Conservation (phyloP, 2,113 vertebrate species). For the Rhynchopsitta pachyrhyncha region DNA sequence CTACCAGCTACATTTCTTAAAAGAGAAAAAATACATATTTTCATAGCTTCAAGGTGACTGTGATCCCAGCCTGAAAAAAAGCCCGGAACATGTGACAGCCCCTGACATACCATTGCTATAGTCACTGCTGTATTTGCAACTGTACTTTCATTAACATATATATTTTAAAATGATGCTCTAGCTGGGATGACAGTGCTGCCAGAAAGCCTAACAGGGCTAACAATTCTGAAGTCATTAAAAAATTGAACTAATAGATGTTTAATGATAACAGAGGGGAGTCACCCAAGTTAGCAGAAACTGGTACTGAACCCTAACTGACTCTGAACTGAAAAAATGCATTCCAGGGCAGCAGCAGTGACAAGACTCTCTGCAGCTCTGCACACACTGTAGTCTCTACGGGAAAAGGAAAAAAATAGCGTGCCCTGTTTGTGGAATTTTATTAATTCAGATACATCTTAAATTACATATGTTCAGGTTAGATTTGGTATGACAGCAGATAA, state of each 20-base stretch:
- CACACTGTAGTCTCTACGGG: not conserved
- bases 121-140: slow-evolving; percentile 23
- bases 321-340: slow-evolving; percentile 45
- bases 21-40: not conserved
- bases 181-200: not conserved
- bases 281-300: slow-evolving; percentile 38
- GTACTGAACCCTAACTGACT: slow-evolving; percentile 36
- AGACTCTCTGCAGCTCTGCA: not conserved
- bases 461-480: slow-evolving; percentile 29
- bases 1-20: not conserved
- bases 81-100: slow-evolving; percentile 16
- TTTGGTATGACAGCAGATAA: slow-evolving; percentile 60
- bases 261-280: slow-evolving; percentile 34
- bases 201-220: slow-evolving; percentile 27
- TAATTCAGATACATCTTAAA: slow-evolving; percentile 34
- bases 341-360: slow-evolving; percentile 31
- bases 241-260: slow-evolving; percentile 30
- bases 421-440: slow-evolving; percentile 40
- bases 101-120: slow-evolving; percentile 10
- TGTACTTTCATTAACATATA: slow-evolving; percentile 9
- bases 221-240: slow-evolving; percentile 16
- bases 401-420: slow-evolving; percentile 22
- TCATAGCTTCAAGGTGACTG: slow-evolving; percentile 18
- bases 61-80: slow-evolving; percentile 43
- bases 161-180: slow-evolving; percentile 43